Evolutionary conservation across 92 coral and sea anemone species (phyloP).

Genomic region (Desmophyllum pertusum): DNA sequence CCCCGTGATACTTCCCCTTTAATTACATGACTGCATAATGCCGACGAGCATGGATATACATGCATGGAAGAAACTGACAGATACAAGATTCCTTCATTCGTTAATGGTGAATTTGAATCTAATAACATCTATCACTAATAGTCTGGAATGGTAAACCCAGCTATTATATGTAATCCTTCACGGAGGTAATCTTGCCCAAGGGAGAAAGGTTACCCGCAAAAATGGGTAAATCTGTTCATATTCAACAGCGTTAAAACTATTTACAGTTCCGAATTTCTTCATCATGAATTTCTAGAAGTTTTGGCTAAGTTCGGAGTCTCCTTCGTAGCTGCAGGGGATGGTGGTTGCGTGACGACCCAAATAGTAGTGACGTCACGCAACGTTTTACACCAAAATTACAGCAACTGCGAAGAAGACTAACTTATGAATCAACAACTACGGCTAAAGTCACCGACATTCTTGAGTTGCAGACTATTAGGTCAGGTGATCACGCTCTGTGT

Average conservation of each 20-base stretch:
- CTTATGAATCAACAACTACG: not conserved
- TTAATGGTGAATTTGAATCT: not conserved
- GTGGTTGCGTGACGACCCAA: not conserved
- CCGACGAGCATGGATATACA: no score
- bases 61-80: no score
- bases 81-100: no score
- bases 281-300: not conserved
- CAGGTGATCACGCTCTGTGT: not conserved
- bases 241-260: not conserved
- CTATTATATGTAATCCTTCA: not conserved
- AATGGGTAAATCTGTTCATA: not conserved
- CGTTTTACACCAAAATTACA: no score
- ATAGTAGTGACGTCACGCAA: not conserved
- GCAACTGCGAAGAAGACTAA: no score
- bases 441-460: not conserved
- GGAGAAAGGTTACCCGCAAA: not conserved
- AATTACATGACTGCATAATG: no score
- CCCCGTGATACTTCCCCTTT: no score
- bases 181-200: no score
- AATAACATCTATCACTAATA: not conserved
- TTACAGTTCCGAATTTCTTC: not conserved
- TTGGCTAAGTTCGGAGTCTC: no score
- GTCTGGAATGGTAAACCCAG: not conserved
- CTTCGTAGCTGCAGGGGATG: not conserved
- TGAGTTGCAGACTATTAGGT: not conserved